Conservation (phyloP, 1,140 invertebrate genomes). For the Drosophila yakuba region DNA sequence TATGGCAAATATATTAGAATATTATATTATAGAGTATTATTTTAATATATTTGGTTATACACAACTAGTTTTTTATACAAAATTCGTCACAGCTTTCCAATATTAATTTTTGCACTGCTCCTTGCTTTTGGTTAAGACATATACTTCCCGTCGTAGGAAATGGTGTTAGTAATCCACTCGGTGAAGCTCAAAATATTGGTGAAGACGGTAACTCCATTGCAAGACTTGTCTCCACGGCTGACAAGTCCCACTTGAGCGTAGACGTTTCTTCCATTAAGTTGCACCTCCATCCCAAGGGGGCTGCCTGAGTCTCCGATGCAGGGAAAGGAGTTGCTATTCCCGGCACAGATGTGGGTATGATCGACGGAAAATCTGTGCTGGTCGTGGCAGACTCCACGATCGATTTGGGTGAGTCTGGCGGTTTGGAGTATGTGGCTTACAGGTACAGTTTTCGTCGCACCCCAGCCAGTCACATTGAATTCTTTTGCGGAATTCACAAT, state of each 20-base stretch:
- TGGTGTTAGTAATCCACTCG: not conserved
- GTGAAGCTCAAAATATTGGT: conserved; percentile 3
- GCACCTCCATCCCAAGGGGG: not conserved
- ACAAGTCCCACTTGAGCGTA: conserved; percentile 13
- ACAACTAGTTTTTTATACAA: no score
- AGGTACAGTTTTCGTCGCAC: not conserved
- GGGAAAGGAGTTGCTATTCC: not conserved
- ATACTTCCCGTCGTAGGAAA: not conserved
- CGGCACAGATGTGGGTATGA: conserved; percentile 12
- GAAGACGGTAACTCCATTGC: not conserved
- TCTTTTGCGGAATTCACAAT: not conserved
- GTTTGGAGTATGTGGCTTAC: not conserved
- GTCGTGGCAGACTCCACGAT: not conserved
- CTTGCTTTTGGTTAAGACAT: not conserved
- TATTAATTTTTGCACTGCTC: no score
- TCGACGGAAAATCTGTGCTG: not conserved
- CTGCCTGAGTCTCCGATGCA: conserved; percentile 5
- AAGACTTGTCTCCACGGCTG: not conserved
- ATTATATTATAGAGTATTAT: no score
- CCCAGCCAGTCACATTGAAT: conserved; percentile 2
- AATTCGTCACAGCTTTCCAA: no score
- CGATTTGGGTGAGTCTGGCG: not conserved
- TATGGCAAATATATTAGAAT: no score
- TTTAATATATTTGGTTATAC: no score
- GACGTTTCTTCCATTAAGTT: not conserved